Base-by-base conservation (phyloP, 1,140 invertebrate genomes). In the Acromyrmex heyeri region DNA sequence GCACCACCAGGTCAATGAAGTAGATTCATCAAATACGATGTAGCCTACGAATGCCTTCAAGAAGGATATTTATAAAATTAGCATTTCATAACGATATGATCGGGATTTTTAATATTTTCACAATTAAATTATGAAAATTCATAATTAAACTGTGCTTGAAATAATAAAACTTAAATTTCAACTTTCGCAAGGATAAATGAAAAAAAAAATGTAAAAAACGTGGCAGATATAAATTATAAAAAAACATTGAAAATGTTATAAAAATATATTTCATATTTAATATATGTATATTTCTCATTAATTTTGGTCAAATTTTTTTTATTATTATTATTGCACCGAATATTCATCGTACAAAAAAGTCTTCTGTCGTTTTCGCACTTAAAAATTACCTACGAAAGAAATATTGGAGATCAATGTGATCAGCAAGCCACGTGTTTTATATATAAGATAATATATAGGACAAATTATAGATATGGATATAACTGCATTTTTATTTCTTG, bases 1-100 rank as follows among this genome's bases (percentile, higher is more conserved):
- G 18, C 91, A 92, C 96, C 96, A 96, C 96, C 96, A 96, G 55
- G 82, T 87, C 24, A 96, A 57, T 6, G 96, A 95, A 0, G 95
- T 95, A 0, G 91, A 91, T 89, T 96, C 96, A 64, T 94, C 93
- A 89, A 96, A 96, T n/a, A 96, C 64, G 8, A 95, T 53, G 10
- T 94, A 94, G 6, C 96, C 96, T n/a, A 95, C 90, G 2, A 96
- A 57, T 8, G 95, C 96, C 96, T 96, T 81, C 18, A 21, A 82
- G 38, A 81, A 16, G 14, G 44, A 24, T 18, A 88, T 70, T 81
- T 69, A 48, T 50, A 69, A 69, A 69, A 50, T 69, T 14, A 10
- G 1, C 2, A 7, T 50, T 69, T 69, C 16, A 69, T 27, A 69
- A 27, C 16, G 24, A 48, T 24, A 0, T 16, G n/a, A 24, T 67